These are phyloP conservation scores for Sebastes vulpes DNA, from an alignment of 2,797 vertebrate species.

Conservation along the genomic window DNA sequence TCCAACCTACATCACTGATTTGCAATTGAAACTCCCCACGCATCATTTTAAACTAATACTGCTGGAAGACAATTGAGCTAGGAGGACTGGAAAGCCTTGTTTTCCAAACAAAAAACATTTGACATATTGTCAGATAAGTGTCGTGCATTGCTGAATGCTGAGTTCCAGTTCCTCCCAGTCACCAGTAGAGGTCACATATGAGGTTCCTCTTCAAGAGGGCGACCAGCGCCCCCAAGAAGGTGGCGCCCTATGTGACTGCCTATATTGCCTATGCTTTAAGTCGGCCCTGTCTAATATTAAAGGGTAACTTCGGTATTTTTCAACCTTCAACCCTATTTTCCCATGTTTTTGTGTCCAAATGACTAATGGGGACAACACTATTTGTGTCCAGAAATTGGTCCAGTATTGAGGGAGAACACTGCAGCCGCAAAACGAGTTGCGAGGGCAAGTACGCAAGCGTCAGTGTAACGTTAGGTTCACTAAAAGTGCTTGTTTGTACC, in stretches of 20 bases:
- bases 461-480: too few species aligned
- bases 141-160: fast-evolving
- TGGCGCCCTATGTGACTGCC: too few species aligned
- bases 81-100: background rate
- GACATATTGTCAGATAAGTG: background rate
- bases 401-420: background rate
- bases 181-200: constrained; percentile 21
- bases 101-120: background rate
- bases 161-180: background rate
- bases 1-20: background rate
- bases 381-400: background rate
- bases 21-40: background rate
- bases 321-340: too few species aligned
- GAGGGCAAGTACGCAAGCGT: too few species aligned
- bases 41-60: background rate
- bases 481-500: too few species aligned
- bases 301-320: too few species aligned
- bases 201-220: background rate
- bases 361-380: too few species aligned
- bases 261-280: too few species aligned
- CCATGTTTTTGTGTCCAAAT: too few species aligned
- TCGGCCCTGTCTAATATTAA: too few species aligned
- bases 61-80: background rate
- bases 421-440: background rate
- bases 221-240: too few species aligned